Conservation (phyloP, 1,140 invertebrate species). For the Panagrolaimus sp. region DNA sequence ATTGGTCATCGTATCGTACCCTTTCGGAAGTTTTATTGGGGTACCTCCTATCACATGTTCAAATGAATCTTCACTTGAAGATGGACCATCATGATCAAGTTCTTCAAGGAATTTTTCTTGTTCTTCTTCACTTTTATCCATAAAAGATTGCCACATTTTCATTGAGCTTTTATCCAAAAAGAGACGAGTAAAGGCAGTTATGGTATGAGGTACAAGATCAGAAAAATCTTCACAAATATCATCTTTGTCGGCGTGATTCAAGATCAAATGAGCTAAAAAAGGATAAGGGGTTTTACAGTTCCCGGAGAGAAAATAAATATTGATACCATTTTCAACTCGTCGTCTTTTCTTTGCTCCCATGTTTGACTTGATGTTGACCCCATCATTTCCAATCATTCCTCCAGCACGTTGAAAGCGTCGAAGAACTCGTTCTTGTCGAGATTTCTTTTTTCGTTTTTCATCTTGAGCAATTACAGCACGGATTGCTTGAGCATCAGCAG, state of each 20-base stretch:
- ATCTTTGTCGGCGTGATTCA: slow-evolving; percentile 43
- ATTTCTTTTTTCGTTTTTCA: background rate
- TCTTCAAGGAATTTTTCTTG: slow-evolving; percentile 41
- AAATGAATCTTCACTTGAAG: background rate
- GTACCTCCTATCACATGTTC: slow-evolving; percentile 1
- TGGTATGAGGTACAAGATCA: slow-evolving; percentile 47
- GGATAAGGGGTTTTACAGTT: background rate
- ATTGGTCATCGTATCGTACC: slow-evolving; percentile 12
- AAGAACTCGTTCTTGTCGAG: background rate
- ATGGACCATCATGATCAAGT: slow-evolving; percentile 14
- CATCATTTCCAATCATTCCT: slow-evolving; percentile 32
- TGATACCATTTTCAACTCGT: slow-evolving; percentile 53
- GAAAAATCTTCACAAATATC: slow-evolving; percentile 54
- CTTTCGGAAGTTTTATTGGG: slow-evolving; percentile 23
- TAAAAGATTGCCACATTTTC: slow-evolving; percentile 57
- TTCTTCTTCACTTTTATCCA: slow-evolving; percentile 50
- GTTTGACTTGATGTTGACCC: slow-evolving; percentile 45
- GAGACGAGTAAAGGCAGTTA: slow-evolving; percentile 52
- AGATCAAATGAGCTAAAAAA: slow-evolving; percentile 35
- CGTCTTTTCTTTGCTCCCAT: slow-evolving; percentile 55
- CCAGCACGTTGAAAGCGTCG: background rate
- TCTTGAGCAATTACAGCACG: background rate
- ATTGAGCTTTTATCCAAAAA: slow-evolving; percentile 50
- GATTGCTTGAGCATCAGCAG: background rate
- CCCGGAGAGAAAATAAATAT: background rate